These are phyloP conservation scores for Rhadinocentrus ornatus DNA, from an alignment of 2,797 vertebrate genomes.

Conservation along the genomic window DNA sequence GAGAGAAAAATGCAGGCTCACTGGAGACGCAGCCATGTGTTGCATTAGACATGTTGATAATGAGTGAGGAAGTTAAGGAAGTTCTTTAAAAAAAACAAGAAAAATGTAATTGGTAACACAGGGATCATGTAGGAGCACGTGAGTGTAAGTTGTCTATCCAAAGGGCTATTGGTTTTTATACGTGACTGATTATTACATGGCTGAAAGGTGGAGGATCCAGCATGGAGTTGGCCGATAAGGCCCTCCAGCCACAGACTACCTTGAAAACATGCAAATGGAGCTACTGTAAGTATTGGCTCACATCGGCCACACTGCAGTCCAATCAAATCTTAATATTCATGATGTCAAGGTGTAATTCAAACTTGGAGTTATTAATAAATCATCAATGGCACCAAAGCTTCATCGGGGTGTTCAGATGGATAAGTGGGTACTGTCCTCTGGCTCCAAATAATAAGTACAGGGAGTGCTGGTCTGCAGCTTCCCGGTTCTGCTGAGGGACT, in stretches of 20 bases:
- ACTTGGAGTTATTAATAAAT: not conserved
- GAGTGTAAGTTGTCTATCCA: conserved; percentile 13
- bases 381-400: not conserved
- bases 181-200: conserved; percentile 81
- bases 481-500: conserved; percentile 31
- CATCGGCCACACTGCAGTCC: conserved; percentile 8
- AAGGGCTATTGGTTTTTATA: conserved; percentile 74
- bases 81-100: not conserved
- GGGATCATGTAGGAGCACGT: not conserved
- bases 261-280: conserved; percentile 40
- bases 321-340: not conserved
- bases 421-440: conserved; percentile 36
- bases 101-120: not conserved
- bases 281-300: conserved; percentile 16
- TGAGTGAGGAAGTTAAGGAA: not conserved
- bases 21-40: conserved; percentile 3
- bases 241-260: conserved; percentile 21
- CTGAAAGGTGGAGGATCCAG: conserved; percentile 71
- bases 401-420: conserved; percentile 24
- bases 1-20: not conserved
- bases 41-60: not conserved
- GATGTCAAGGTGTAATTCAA: not conserved
- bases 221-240: conserved; percentile 65
- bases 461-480: conserved; percentile 13
- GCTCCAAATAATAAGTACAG: conserved; percentile 17